Evolutionary conservation across 92 coral and sea anemone genomes (phyloP), one percentile per base, ranked within the genome.

Genomic region (Scolanthus callimorphus): DNA sequence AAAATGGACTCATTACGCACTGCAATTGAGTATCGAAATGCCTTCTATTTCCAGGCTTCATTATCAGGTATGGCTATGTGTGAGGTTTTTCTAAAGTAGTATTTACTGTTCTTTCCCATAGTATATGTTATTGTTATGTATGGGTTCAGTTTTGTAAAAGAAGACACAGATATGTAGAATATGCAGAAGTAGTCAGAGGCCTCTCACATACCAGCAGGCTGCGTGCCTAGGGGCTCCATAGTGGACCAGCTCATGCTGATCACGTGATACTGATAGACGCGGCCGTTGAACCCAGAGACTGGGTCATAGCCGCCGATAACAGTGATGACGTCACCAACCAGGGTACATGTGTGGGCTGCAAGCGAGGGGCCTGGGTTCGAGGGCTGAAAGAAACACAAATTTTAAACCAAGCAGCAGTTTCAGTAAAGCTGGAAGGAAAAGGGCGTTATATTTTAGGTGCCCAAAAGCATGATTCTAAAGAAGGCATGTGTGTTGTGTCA

Each of bases 301-400:
- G 79, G 85, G 37, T 73, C 76, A 73, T 92, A 92, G n/a, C 98
- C 98, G 31, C 98, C 98, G 8, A 92, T 80, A 21, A 92, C 17
- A 20, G 81, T 62, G 76, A 92, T 76, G 52, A 60, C 69, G 49
- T 76, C 69, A 12, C 65, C 79, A 0, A 63, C 78, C 10, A 87
- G 57, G 13, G 86, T 83, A 22, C 85, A 71, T 6, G 92, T 79
- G 68, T 92, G 98, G 34, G 96, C 96, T 19, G 96, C 92, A 2
- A 92, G 65, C 17, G 62, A 70, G 17, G 66, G 76, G 39, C 82
- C 58, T 15, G 56, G 57, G 37, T 66, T 65, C 26, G 49, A 31
- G 62, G 63, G 27, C 79, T 74, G 70, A 25, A 25, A 11, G 59
- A 28, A 38, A 26, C n/a, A n/a, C n/a, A n/a, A n/a, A n/a, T n/a